phyloP scores from a whole-genome alignment of 2,888 invertebrate genomes.

The Stenchaetothrips biformis region DNA sequence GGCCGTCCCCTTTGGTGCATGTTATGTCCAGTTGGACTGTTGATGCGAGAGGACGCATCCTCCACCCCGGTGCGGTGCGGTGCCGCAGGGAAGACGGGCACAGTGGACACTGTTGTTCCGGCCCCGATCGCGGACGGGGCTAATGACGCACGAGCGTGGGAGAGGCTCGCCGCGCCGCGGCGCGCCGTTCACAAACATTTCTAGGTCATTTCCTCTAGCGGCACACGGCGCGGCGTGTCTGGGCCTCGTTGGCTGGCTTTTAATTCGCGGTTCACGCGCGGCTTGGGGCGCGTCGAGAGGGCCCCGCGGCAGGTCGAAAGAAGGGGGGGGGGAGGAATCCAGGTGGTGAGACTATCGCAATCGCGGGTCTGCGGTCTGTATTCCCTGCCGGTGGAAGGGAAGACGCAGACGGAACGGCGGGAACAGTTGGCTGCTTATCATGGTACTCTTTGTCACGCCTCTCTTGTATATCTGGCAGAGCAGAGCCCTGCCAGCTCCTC shows the following conservation, averaged over 20 bases:
- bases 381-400: neutral
- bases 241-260: neutral
- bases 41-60: too few species aligned
- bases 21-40: too few species aligned
- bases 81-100: too few species aligned
- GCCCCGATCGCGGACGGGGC: neutral
- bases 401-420: too few species aligned
- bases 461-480: neutral
- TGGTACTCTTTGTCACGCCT: neutral
- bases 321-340: neutral
- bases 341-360: too few species aligned
- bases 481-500: neutral
- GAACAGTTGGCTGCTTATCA: too few species aligned
- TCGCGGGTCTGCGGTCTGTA: too few species aligned
- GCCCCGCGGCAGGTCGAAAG: neutral
- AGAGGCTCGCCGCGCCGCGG: neutral
- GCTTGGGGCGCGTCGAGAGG: neutral
- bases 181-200: constrained; percentile 6
- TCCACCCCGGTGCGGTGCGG: too few species aligned
- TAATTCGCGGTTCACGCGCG: constrained; percentile 16
- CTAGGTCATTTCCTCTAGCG: constrained; percentile 3
- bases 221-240: neutral
- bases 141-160: too few species aligned
- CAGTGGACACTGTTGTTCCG: too few species aligned
- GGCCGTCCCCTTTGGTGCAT: too few species aligned